Base-by-base conservation (phyloP, 2,797 vertebrate genomes). In the Bradypus variegatus region DNA sequence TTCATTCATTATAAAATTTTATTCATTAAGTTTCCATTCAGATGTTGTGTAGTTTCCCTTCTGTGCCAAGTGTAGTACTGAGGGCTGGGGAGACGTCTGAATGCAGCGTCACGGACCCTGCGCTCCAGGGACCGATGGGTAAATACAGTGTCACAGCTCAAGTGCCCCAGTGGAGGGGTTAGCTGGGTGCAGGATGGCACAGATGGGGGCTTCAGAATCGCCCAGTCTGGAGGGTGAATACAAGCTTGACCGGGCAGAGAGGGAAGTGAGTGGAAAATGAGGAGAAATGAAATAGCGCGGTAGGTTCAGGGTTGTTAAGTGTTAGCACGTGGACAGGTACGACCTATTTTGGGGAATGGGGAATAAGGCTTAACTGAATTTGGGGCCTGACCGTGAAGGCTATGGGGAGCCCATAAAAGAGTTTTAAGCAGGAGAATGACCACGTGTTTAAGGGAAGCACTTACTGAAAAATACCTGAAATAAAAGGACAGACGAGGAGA, bases 1-100 rank as follows among this genome's bases (percentile, higher is more conserved):
- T 88, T 88, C n/a, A 77, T 86, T 91, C 58, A 76, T 67, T 93
- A 91, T 91, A 75, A 77, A 87, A 69, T 88, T 77, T 84, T 1
- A 13, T 67, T 86, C 31, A 58, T 85, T 85, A 86, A 38, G n/a
- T 83, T 91, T 94, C 91, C 38, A 48, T 80, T 94, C 75, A 80
- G 2, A 33, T 78, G n/a, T 84, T 76, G 31, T 89, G 48, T 10
- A 64, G 16, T 89, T 89, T 79, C 79, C 55, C 31, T 16, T 93
- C 16, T 89, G 5, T 91, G 31, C 15, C 18, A 83, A 91, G 10
- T 65, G 38, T 38, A 72, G 33, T 86, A 8, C 75, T 90, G 75
- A 92, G 88, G 31, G 78, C 31, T 79, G 15, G 79, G 53, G 48
- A 81, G 82, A 78, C 45, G 73, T 70, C 29, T 84, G 25, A n/a